A percentile compares a stretch with the other conserved stretches of the same genome.
phyloP scores from a whole-genome alignment of 1,140 invertebrate species.

The Drosophila willistoni region DNA sequence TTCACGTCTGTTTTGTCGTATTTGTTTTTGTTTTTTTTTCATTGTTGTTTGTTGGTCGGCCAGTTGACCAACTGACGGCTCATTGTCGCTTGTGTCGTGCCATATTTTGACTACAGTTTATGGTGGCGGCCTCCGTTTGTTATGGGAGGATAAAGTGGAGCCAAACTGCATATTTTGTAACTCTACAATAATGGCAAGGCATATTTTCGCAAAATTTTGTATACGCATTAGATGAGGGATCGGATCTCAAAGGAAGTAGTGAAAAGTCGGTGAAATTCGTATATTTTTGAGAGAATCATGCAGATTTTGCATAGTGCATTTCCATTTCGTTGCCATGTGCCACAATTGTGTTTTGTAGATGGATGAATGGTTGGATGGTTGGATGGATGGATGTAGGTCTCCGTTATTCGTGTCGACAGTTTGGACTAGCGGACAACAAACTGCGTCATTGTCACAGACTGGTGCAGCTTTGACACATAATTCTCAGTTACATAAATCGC shows the following conservation, averaged over 20 bases:
- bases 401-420: constrained; percentile 65
- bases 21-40: constrained; percentile 40
- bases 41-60: constrained; percentile 54
- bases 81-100: constrained; percentile 63
- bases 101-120: constrained; percentile 73
- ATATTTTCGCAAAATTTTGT: neutral
- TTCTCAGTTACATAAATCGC: constrained; percentile 78
- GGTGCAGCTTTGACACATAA: constrained; percentile 70
- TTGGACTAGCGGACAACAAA: constrained; percentile 35
- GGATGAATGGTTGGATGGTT: constrained; percentile 11
- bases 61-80: constrained; percentile 53
- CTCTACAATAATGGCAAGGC: constrained; percentile 2
- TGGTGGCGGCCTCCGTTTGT: constrained; percentile 24
- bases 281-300: neutral
- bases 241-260: no score
- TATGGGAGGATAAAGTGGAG: neutral
- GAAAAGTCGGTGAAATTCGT: neutral
- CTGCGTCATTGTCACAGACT: constrained; percentile 66
- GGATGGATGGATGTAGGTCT: constrained; percentile 13
- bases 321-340: no score
- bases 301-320: neutral
- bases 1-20: constrained; percentile 31
- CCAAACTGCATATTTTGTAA: no score
- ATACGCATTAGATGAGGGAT: no score
- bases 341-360: neutral